Percentiles rank a stretch among this genome's conserved stretches.
These are phyloP conservation scores for Bradypus variegatus DNA, from an alignment of 2,797 vertebrate genomes.

Conservation along the genomic window DNA sequence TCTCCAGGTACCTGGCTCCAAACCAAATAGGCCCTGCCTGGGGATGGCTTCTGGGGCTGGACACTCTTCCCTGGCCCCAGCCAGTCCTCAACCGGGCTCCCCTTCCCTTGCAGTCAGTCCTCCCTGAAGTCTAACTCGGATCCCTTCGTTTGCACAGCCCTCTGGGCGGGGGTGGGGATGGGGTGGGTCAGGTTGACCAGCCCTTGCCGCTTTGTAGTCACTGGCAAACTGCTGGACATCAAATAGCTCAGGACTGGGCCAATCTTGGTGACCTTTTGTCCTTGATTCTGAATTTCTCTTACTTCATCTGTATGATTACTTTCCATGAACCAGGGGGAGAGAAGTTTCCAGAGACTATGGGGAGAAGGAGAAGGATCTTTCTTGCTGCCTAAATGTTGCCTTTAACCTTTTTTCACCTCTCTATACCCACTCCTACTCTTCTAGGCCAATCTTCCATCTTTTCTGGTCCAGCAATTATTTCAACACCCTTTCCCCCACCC, in stretches of 20 bases:
- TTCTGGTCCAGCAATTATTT: background rate
- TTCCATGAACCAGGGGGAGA: background rate
- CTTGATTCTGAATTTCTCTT: background rate
- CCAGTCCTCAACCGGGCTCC: background rate
- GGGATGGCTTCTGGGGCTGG: background rate
- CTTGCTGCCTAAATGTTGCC: background rate
- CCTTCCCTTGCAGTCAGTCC: background rate
- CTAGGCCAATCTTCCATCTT: background rate
- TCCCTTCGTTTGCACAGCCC: background rate
- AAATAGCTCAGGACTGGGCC: background rate
- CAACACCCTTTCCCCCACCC: background rate
- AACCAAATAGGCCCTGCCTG: conserved; percentile 31
- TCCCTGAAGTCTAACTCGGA: background rate
- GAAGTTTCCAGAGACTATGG: background rate
- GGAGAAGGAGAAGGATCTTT: background rate
- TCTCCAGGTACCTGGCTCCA: conserved; percentile 8
- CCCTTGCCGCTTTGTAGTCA: background rate
- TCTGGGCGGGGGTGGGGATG: background rate
- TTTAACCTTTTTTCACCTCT: background rate
- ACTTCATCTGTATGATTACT: background rate
- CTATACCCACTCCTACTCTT: background rate
- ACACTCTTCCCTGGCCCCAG: background rate
- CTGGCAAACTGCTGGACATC: background rate
- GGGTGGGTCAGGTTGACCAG: accelerated
- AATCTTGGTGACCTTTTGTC: background rate